These are phyloP conservation scores for Cantharis rustica DNA, from an alignment of 2,888 invertebrate genomes.

Conservation along the genomic window DNA sequence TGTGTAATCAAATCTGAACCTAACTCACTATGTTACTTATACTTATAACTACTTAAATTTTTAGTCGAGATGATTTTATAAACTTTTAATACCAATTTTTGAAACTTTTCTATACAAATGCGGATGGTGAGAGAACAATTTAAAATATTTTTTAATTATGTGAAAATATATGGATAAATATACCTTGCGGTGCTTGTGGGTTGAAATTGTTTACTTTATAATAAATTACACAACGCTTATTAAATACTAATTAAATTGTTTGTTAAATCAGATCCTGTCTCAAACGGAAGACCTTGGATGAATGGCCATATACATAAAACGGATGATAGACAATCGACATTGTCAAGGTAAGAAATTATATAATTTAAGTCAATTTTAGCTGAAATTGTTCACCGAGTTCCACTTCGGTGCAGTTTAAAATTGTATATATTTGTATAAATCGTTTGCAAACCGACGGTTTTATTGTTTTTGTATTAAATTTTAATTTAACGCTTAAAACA, in stretches of 20 bases:
- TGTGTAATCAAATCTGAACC: too few relatives aligned
- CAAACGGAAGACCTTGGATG: constrained; percentile 55
- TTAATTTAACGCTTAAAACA: neutral
- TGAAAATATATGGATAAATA: neutral
- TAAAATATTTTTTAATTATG: neutral
- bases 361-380: neutral
- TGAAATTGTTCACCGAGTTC: neutral
- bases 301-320: constrained; percentile 58
- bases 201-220: neutral
- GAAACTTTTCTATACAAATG: neutral
- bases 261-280: constrained; percentile 48
- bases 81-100: neutral
- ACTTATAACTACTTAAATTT: too few relatives aligned
- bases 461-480: neutral
- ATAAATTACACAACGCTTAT: neutral
- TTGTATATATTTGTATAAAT: neutral
- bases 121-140: neutral
- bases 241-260: neutral
- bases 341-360: constrained; percentile 55
- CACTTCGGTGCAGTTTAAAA: neutral
- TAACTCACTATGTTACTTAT: too few relatives aligned
- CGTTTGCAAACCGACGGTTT: neutral
- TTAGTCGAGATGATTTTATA: too few relatives aligned
- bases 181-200: neutral
- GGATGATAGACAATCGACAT: constrained; percentile 61